phyloP scores from a whole-genome alignment of 1,140 invertebrate species.

The Steinernema feltiae region DNA sequence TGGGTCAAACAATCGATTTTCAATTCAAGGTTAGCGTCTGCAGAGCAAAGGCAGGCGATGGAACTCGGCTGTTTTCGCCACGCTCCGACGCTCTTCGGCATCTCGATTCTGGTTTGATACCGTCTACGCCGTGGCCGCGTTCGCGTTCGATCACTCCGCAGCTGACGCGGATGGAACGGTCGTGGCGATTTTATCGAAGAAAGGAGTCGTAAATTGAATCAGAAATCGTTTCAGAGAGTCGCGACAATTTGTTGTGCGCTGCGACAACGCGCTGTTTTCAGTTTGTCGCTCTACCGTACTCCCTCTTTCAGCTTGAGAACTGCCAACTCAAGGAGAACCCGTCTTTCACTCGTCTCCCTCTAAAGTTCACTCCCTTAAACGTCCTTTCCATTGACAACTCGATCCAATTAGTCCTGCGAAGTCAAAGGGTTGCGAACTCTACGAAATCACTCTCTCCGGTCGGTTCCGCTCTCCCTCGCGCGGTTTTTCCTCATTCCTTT shows the following conservation, averaged over 20 bases:
- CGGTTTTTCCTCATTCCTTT: not conserved
- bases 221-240: not conserved
- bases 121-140: not conserved
- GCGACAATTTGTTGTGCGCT: no score
- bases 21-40: not conserved
- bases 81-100: not conserved
- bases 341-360: no score
- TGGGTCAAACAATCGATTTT: constrained; percentile 3
- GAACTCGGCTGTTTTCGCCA: not conserved
- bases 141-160: not conserved
- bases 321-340: no score
- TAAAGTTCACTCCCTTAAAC: no score
- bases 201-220: not conserved
- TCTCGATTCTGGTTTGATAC: not conserved
- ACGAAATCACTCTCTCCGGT: not conserved
- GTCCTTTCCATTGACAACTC: no score
- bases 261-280: no score
- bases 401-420: no score
- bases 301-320: no score
- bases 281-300: no score
- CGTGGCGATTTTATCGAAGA: not conserved
- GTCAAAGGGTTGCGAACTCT: not conserved
- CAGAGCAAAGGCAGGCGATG: not conserved
- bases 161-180: not conserved
- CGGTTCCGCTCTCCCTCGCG: not conserved